Percentiles rank a stretch among this genome's conserved stretches.
Evolutionary conservation across 1,140 invertebrate genomes (phyloP).

Genomic region (Neodiprion virginianus): DNA sequence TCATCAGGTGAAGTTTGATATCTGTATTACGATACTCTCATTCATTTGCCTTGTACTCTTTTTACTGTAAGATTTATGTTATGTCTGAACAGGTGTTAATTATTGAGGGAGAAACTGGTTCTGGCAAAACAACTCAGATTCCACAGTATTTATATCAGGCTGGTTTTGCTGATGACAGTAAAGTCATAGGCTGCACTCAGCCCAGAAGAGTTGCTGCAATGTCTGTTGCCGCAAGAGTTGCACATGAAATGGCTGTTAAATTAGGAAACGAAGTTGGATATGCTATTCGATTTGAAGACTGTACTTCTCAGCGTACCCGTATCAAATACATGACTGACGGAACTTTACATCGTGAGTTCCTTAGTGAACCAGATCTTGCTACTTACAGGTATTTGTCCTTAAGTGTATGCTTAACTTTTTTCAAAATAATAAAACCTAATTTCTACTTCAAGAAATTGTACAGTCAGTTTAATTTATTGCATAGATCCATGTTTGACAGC

Average conservation of each 20-base stretch:
- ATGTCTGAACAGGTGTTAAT: conserved; percentile 73
- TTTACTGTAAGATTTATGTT: conserved; percentile 12
- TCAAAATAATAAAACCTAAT: neutral
- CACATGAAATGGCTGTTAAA: conserved; percentile 99
- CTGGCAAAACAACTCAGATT: conserved; percentile 98
- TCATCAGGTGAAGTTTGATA: conserved; percentile 73
- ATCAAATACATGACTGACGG: conserved; percentile 99
- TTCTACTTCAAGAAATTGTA: neutral
- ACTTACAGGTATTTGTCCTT: conserved; percentile 72
- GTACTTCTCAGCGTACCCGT: conserved; percentile 93
- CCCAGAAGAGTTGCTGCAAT: conserved; percentile 98
- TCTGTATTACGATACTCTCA: neutral
- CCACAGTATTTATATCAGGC: conserved; percentile 96
- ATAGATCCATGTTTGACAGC: neutral
- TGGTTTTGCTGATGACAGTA: conserved; percentile 83
- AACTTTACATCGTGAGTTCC: conserved; percentile 95
- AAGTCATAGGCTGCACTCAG: conserved; percentile 73
- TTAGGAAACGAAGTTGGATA: conserved; percentile 99
- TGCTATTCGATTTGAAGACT: conserved; percentile 99
- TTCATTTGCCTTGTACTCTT: conserved; percentile 1
- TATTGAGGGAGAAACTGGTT: conserved; percentile 98
- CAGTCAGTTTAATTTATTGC: neutral
- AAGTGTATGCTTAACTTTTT: conserved; percentile 9
- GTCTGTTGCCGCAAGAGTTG: conserved; percentile 98
- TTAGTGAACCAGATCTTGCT: conserved; percentile 94